Evolutionary conservation across 2,113 vertebrate genomes (phyloP), one percentile per base, ranked within the genome.

Genomic region (Oxyura jamaicensis): DNA sequence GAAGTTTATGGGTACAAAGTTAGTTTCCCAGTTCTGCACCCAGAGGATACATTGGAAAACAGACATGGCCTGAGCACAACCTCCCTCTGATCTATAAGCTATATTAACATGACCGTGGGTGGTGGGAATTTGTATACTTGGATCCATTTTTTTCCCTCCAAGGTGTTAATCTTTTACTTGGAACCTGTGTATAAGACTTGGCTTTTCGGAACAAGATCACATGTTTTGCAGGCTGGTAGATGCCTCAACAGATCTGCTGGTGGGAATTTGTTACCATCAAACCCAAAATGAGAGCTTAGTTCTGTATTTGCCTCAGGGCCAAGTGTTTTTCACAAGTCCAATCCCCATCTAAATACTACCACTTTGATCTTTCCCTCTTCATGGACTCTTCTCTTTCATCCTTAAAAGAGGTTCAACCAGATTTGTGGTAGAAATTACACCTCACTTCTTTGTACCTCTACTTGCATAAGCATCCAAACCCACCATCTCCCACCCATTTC

Each of bases 221-320:
- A 35, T 90, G 28, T 91, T 83, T 92, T 87, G 63, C 74, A 91
- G 66, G 42, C 63, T 4, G 3, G 19, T 73, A 62, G 69, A 72
- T 3, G 12, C 73, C 74, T 94, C 63, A 72, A 25, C 60, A 86
- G 18, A 68, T 56, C 73, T 76, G 52, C 77, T 86, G 83, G 90
- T 96, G 95, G 83, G 96, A 96, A 91, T 94, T 94, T 69, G 42
- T 83, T 91, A 73, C 72, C 72, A 52, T 86, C 68, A 85, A 94
- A 91, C 41, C 29, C 6, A 1, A 91, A 93, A 81, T 29, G 26
- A 88, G 39, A 79, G n/a, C 58, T 94, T 88, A 95, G 77, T 81
- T 91, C 46, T 86, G 56, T 55, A 79, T 94, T 93, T 93, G 88
- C 91, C 76, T 63, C 56, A 31, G 68, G 90, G 60, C n/a, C 91